A percentile compares a stretch with the other conserved stretches of the same genome.
These are phyloP conservation scores for Caenorhabditis sp. DNA, from an alignment of 2,888 invertebrate genomes.

Conservation along the genomic window DNA sequence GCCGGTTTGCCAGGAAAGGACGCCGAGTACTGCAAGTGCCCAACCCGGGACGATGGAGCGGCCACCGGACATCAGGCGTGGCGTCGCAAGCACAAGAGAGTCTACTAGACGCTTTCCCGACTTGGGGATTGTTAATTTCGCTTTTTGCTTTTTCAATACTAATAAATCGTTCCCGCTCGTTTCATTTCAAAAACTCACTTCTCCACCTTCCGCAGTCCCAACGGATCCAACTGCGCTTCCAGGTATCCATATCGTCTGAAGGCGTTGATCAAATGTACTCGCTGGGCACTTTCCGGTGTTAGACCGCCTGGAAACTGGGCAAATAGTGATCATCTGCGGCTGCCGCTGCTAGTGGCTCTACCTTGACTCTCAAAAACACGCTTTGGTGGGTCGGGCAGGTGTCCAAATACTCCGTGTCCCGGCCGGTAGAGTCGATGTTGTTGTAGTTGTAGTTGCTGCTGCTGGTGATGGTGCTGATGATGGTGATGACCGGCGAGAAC, in stretches of 20 bases:
- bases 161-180: constrained; percentile 30
- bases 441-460: too few relatives aligned
- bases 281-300: constrained; percentile 70
- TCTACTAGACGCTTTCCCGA: constrained; percentile 40
- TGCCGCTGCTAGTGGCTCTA: constrained; percentile 2
- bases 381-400: constrained; percentile 73
- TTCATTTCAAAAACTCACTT: constrained; percentile 69
- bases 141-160: constrained; percentile 1
- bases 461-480: too few relatives aligned
- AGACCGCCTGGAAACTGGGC: constrained; percentile 66
- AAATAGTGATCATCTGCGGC: neutral
- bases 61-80: constrained; percentile 28
- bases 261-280: constrained; percentile 79
- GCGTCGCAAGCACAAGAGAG: constrained; percentile 60
- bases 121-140: constrained; percentile 24
- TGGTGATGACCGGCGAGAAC: constrained; percentile 8
- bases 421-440: constrained; percentile 69
- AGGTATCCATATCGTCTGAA: constrained; percentile 81
- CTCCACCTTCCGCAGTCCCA: constrained; percentile 69
- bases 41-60: constrained; percentile 67
- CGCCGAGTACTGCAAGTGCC: constrained; percentile 77
- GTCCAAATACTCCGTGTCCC: constrained; percentile 71
- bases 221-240: constrained; percentile 80
- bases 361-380: constrained; percentile 70
- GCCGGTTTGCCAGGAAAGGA: constrained; percentile 71